Evolutionary conservation across 92 coral and sea anemone genomes (phyloP), one percentile per base, ranked within the genome.

Genomic region (Isaurus tuberculatus): DNA sequence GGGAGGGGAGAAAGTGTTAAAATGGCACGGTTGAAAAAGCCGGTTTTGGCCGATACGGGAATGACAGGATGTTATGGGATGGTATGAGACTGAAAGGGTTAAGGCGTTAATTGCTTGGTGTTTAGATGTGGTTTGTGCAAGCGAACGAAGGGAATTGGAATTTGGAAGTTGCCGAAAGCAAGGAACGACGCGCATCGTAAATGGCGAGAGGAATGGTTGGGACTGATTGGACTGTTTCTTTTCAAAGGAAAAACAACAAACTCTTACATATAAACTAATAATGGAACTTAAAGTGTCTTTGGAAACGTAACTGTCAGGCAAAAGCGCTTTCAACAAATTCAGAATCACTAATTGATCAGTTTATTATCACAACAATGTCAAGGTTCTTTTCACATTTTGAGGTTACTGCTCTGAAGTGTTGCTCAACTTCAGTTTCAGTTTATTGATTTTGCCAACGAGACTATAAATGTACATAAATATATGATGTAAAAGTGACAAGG

Each of bases 251-350:
- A 61, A 61, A 61, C 67, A 61, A 61, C 30, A 32, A 61, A 61
- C 32, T 49, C 83, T 53, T 84, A 84, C 84, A 84, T 84, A 84
- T 49, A 84, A 57, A 46, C 36, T 81, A 28, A 84, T 48, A 64
- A 86, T 86, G 55, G 79, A 33, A 68, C 81, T 42, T 79, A 86
- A 81, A 31, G 81, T 66, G 70, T 77, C 78, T 58, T 86, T 86
- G 30, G 31, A 81, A 81, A 81, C 87, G 36, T 79, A 70, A 20
- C 36, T 28, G 60, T 40, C 79, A 63, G 89, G 79, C 32, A 53
- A 32, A 17, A 64, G 70, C 40, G 30, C 86, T 31, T 80, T 79
- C 44, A 81, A 81, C 11, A 22, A 86, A 20, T 27, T 53, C 83
- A 73, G 17, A 29, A 65, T 84, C 88, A 27, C 20, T 53, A 34